Percentiles rank a stretch among this genome's conserved stretches.
Evolutionary conservation across 2,888 invertebrate species (phyloP).

Genomic region (Pseudococcus viburni): DNA sequence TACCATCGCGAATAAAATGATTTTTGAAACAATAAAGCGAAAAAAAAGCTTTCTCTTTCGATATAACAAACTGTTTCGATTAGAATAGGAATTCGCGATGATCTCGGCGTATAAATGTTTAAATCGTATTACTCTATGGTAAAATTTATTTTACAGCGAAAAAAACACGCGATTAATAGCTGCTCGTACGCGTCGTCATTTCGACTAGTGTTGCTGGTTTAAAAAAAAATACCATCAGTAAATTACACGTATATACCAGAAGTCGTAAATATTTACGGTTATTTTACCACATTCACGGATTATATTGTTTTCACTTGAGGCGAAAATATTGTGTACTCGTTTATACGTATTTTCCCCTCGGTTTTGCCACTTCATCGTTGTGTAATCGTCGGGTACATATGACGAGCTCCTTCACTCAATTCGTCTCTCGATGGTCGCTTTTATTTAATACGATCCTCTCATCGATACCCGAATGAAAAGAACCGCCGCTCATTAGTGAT

Average conservation of each 20-base stretch:
- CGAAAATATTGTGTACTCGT: slow-evolving; percentile 23
- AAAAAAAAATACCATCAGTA: background rate
- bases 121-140: slow-evolving; percentile 3
- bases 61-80: slow-evolving; percentile 12
- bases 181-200: background rate
- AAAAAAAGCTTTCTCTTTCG: background rate
- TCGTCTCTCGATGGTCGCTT: background rate
- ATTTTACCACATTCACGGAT: slow-evolving; percentile 33
- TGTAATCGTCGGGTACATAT: background rate
- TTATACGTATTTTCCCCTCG: background rate
- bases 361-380: background rate
- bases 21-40: background rate
- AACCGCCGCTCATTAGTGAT: slow-evolving; percentile 30
- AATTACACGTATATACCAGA: slow-evolving; percentile 12
- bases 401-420: background rate
- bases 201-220: background rate
- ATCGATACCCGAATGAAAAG: background rate
- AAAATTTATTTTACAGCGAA: slow-evolving; percentile 13
- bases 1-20: background rate
- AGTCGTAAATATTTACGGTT: slow-evolving; percentile 47
- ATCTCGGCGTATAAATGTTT: slow-evolving; percentile 1
- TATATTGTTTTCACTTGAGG: slow-evolving; percentile 20
- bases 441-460: background rate
- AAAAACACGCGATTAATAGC: slow-evolving; percentile 35
- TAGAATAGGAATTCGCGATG: background rate